These are phyloP conservation scores for Anoplius nigerrimus DNA, from an alignment of 2,888 invertebrate species.

Conservation along the genomic window DNA sequence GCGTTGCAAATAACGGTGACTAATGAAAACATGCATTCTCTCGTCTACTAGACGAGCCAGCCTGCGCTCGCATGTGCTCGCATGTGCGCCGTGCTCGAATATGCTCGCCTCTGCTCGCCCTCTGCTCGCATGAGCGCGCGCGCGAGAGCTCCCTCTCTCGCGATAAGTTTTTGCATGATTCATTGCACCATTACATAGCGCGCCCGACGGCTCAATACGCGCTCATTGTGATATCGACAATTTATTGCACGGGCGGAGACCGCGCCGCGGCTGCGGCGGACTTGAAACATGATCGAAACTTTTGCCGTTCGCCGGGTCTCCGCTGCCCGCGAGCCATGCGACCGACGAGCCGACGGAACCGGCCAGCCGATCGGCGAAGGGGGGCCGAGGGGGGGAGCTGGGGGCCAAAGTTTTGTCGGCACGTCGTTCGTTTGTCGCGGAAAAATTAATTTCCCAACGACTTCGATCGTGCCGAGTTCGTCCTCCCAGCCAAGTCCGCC, in stretches of 20 bases:
- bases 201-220: conserved; percentile 54
- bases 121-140: conserved; percentile 1
- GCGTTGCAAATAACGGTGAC: conserved; percentile 56
- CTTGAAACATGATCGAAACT: conserved; percentile 38
- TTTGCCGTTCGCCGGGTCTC: conserved; percentile 19
- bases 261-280: conserved; percentile 15
- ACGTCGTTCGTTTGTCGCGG: conserved; percentile 22
- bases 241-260: conserved; percentile 51
- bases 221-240: conserved; percentile 57
- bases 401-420: conserved; percentile 30
- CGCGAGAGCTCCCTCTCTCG: too few relatives aligned
- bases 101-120: background rate
- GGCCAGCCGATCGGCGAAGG: too few relatives aligned
- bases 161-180: conserved; percentile 57
- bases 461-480: conserved; percentile 17
- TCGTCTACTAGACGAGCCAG: conserved; percentile 45
- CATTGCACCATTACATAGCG: conserved; percentile 54
- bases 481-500: background rate
- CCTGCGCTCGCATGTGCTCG: conserved; percentile 13
- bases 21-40: conserved; percentile 54
- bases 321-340: conserved; percentile 1
- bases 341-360: too few relatives aligned
- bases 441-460: conserved; percentile 23
- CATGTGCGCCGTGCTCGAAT: conserved; percentile 3
- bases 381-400: background rate